A percentile compares a stretch with the other conserved stretches of the same genome.
Evolutionary conservation across 1,140 invertebrate species (phyloP).

Genomic region (Globodera ellingtonae): DNA sequence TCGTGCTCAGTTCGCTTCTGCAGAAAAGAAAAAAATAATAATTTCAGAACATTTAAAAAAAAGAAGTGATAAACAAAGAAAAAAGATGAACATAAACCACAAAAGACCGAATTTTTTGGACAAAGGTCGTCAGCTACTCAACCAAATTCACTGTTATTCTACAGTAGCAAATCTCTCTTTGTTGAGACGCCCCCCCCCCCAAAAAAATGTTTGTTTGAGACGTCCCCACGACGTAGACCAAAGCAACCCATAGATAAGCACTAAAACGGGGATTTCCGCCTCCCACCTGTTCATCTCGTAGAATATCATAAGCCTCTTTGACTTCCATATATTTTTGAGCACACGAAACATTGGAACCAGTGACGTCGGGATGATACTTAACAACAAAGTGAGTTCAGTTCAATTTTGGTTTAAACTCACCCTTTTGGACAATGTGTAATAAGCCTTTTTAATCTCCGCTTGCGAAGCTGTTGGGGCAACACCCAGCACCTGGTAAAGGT

Average conservation of each 20-base stretch:
- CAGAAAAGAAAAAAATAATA: neutral
- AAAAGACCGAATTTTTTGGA: no score
- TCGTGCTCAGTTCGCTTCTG: neutral
- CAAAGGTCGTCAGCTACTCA: no score
- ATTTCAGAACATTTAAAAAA: no score
- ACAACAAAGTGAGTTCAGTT: neutral
- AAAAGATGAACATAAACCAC: no score
- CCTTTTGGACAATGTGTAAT: constrained; percentile 23
- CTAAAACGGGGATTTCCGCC: no score
- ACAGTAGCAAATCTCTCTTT: no score
- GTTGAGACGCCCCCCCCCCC: no score
- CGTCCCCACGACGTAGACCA: no score
- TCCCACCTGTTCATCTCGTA: constrained; percentile 19
- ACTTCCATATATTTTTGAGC: constrained; percentile 29
- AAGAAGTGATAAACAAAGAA: no score
- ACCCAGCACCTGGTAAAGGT: constrained; percentile 14
- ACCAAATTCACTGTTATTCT: no score
- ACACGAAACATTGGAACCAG: constrained; percentile 17
- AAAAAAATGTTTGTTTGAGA: no score
- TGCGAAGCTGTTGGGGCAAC: constrained; percentile 4
- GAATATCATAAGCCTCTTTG: constrained; percentile 28
- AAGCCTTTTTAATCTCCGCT: constrained; percentile 20
- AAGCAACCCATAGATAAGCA: no score
- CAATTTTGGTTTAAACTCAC: neutral
- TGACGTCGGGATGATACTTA: constrained; percentile 32